A percentile compares a stretch with the other conserved stretches of the same genome.
Evolutionary conservation across 2,888 invertebrate genomes (phyloP).

Genomic region (Polydrusus tereticollis): DNA sequence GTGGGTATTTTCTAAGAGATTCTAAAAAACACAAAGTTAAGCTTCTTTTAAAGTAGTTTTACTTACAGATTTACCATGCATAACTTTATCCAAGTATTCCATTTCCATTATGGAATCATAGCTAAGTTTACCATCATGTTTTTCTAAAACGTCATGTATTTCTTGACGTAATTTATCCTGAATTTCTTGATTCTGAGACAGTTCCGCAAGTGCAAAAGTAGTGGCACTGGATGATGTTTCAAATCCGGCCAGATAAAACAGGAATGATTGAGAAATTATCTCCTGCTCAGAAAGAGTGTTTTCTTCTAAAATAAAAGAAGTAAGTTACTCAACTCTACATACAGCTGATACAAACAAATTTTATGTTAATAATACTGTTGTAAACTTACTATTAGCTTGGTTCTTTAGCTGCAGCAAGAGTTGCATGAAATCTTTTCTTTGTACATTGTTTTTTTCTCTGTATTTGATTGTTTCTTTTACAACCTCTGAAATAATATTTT

Average conservation of each 20-base stretch:
- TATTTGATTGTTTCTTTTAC: slow-evolving; percentile 17
- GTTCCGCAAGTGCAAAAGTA: slow-evolving; percentile 51
- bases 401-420: slow-evolving; percentile 44
- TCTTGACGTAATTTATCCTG: slow-evolving; percentile 50
- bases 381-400: background rate
- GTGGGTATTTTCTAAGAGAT: slow-evolving; percentile 49
- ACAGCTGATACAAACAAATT: no score
- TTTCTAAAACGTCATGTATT: slow-evolving; percentile 38
- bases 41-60: no score
- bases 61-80: slow-evolving; percentile 47
- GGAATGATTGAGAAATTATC: slow-evolving; percentile 27
- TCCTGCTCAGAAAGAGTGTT: background rate
- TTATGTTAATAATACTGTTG: no score
- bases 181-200: slow-evolving; percentile 47
- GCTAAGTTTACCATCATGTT: slow-evolving; percentile 47
- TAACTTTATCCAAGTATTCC: slow-evolving; percentile 52
- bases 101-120: slow-evolving; percentile 54
- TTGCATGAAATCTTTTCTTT: slow-evolving; percentile 41
- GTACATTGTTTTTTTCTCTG: slow-evolving; percentile 17
- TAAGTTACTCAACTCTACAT: no score
- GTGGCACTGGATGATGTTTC: slow-evolving; percentile 54
- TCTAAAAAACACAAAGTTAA: slow-evolving; percentile 26
- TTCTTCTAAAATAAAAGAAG: background rate
- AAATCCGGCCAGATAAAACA: slow-evolving; percentile 53
- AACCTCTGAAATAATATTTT: slow-evolving; percentile 9